phyloP scores from a whole-genome alignment of 2,797 vertebrate species.

The Morus bassanus region DNA sequence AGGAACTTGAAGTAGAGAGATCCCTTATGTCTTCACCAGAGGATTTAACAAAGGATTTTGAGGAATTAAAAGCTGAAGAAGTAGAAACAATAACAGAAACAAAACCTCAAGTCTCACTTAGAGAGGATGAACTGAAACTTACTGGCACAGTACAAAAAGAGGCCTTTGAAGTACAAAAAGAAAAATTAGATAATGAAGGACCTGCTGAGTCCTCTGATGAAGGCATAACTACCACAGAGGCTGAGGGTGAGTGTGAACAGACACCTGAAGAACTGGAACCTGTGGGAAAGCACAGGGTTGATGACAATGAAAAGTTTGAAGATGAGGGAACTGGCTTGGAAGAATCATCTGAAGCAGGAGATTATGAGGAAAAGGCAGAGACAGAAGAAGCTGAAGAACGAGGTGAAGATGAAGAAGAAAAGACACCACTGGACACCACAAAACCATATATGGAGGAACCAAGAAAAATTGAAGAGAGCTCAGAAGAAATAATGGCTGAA shows the following conservation, averaged over 20 bases:
- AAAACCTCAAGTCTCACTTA: slow-evolving; percentile 71
- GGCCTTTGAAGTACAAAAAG: slow-evolving; percentile 81
- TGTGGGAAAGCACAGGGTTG: slow-evolving; percentile 80
- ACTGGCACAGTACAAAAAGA: slow-evolving; percentile 73
- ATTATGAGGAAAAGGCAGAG: slow-evolving; percentile 94
- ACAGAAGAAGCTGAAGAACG: slow-evolving; percentile 88
- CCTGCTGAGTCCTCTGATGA: slow-evolving; percentile 89
- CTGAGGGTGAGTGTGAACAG: slow-evolving; percentile 86
- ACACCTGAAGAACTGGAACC: slow-evolving; percentile 88
- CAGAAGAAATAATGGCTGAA: slow-evolving; percentile 60
- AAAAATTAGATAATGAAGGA: slow-evolving; percentile 80
- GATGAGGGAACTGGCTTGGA: slow-evolving; percentile 93
- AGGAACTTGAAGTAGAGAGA: slow-evolving; percentile 82
- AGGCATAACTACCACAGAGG: slow-evolving; percentile 93
- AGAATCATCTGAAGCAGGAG: slow-evolving; percentile 87
- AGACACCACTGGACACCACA: neutral
- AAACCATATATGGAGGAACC: neutral
- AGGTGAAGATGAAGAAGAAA: slow-evolving; percentile 72
- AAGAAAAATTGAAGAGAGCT: slow-evolving; percentile 35
- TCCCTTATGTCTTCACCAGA: slow-evolving; percentile 95
- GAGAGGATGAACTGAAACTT: slow-evolving; percentile 75
- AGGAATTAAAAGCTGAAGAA: slow-evolving; percentile 88
- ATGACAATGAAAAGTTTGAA: slow-evolving; percentile 90
- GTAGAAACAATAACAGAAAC: slow-evolving; percentile 76
- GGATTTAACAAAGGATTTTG: slow-evolving; percentile 96